Conservation (phyloP, 2,888 invertebrate species). For the Drosophila stalkeri region DNA sequence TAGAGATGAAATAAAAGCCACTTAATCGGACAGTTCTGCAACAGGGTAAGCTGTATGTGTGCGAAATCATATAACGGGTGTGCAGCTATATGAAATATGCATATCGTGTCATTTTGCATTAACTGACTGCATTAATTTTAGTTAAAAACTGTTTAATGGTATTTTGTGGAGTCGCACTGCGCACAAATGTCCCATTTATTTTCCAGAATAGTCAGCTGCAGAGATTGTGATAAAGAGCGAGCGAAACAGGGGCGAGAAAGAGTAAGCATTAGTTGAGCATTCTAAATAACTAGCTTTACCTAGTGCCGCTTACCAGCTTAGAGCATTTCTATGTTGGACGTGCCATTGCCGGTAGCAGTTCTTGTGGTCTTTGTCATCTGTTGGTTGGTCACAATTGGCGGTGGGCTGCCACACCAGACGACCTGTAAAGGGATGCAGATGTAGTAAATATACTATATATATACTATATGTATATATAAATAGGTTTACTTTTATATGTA, state of each 20-base stretch:
- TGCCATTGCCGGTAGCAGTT: slow-evolving; percentile 88
- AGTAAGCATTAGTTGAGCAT: background rate
- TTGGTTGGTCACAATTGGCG: slow-evolving; percentile 82
- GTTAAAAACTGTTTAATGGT: slow-evolving; percentile 36
- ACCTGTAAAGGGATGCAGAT: slow-evolving; percentile 67
- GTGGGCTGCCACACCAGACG: slow-evolving; percentile 85
- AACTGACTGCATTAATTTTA: slow-evolving; percentile 42
- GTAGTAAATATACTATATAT: background rate
- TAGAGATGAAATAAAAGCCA: background rate
- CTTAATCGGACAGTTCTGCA: background rate
- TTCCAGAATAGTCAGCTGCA: slow-evolving; percentile 21
- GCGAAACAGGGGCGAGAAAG: background rate
- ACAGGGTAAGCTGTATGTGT: slow-evolving; percentile 5
- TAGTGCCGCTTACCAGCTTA: slow-evolving; percentile 68
- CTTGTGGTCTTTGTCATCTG: slow-evolving; percentile 89
- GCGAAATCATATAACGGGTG: background rate
- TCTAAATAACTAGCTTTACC: background rate
- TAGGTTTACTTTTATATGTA: background rate
- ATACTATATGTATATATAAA: background rate
- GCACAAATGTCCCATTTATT: slow-evolving; percentile 26
- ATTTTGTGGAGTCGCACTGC: slow-evolving; percentile 19
- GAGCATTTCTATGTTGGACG: slow-evolving; percentile 85
- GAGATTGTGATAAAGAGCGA: background rate
- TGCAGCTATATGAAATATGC: slow-evolving; percentile 34
- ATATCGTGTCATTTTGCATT: slow-evolving; percentile 29